Conservation (phyloP, 2,888 invertebrate species). For the Rhopalosiphum nymphaeae region DNA sequence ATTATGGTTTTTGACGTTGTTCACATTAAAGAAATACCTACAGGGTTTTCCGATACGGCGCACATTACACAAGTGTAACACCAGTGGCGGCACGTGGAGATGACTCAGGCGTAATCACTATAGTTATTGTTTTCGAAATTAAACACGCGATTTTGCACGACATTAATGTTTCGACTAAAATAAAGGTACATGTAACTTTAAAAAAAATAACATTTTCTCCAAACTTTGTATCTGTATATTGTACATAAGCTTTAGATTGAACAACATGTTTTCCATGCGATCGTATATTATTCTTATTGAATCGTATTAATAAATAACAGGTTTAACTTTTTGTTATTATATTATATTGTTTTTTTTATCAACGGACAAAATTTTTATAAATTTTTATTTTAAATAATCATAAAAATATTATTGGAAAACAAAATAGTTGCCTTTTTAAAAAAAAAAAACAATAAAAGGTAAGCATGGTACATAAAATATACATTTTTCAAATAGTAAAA, state of each 20-base stretch:
- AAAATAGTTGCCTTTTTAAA: neutral
- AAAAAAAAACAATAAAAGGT: too few species aligned
- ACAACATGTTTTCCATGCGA: neutral
- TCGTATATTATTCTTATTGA: neutral
- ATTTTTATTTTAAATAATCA: neutral
- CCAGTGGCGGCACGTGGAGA: neutral
- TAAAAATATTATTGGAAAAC: neutral
- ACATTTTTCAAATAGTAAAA: neutral
- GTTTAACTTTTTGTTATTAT: neutral
- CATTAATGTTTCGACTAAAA: neutral
- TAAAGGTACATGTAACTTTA: neutral
- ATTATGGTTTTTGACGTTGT: neutral
- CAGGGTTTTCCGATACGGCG: neutral
- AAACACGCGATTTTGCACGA: constrained; percentile 24
- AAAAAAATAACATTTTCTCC: neutral
- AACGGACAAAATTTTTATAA: neutral
- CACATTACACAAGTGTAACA: neutral
- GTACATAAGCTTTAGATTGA: neutral
- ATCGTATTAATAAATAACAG: neutral
- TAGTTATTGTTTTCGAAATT: neutral
- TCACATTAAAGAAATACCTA: neutral
- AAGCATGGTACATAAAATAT: neutral
- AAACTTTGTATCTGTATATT: neutral
- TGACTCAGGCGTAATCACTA: constrained; percentile 6
- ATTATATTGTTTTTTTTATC: neutral